Conservation (phyloP, 1,140 invertebrate species). For the Varroa destructor region DNA sequence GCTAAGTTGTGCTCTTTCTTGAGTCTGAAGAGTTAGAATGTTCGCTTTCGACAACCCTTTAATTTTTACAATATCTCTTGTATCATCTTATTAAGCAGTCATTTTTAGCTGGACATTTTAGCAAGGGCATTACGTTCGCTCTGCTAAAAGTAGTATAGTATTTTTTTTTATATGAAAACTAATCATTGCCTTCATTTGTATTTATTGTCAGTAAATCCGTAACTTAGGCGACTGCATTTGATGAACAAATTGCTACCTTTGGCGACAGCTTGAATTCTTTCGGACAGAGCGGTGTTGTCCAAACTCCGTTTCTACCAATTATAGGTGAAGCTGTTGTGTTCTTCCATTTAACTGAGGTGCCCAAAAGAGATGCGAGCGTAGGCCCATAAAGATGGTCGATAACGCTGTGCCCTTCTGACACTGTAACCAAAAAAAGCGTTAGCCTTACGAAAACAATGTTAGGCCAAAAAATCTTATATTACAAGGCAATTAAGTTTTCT, state of each 20-base stretch:
- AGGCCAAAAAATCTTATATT: not conserved
- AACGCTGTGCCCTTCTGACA: constrained; percentile 16
- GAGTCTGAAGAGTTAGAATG: too few relatives aligned
- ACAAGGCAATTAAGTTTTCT: not conserved
- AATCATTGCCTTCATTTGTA: too few relatives aligned
- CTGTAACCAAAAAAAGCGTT: not conserved
- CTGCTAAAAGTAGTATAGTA: too few relatives aligned
- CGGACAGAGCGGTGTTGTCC: constrained; percentile 18
- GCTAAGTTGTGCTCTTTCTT: too few relatives aligned
- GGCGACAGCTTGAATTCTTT: constrained; percentile 15
- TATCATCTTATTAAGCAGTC: too few relatives aligned
- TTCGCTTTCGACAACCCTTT: too few relatives aligned
- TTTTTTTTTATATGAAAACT: too few relatives aligned
- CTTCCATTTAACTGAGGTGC: constrained; percentile 15
- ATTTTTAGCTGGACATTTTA: too few relatives aligned
- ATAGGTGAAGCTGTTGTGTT: constrained; percentile 3
- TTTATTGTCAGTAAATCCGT: too few relatives aligned
- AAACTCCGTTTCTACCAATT: constrained; percentile 1
- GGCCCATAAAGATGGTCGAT: constrained; percentile 10
- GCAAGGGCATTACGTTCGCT: too few relatives aligned
- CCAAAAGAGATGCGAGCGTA: not conserved
- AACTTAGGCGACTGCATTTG: too few relatives aligned
- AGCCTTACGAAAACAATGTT: not conserved
- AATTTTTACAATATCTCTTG: too few relatives aligned
- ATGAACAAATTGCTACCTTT: not conserved